Conservation (phyloP, 2,888 invertebrate genomes). For the Noctua pronuba region DNA sequence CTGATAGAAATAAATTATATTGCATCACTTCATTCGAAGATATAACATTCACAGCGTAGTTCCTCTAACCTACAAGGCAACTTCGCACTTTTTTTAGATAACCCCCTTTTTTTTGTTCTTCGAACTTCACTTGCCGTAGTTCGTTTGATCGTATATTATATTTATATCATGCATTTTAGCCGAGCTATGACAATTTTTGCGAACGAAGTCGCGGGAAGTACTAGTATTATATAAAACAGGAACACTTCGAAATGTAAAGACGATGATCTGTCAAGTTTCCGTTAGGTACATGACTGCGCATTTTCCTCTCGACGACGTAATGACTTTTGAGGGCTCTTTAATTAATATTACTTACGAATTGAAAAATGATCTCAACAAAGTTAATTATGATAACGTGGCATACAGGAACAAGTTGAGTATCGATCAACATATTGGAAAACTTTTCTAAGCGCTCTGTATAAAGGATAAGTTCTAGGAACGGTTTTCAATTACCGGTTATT, state of each 20-base stretch:
- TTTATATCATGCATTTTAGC: no score
- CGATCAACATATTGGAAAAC: conserved; percentile 20
- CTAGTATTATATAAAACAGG: conserved; percentile 6
- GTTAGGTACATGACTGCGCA: conserved; percentile 24
- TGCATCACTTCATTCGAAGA: no score
- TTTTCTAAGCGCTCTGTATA: neutral
- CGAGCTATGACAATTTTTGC: no score
- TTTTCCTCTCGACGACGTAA: conserved; percentile 9
- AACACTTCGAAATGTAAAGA: conserved; percentile 4
- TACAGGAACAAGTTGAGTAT: conserved; percentile 2
- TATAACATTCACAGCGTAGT: no score
- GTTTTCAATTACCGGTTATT: conserved; percentile 6
- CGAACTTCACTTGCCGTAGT: no score
- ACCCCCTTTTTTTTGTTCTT: no score
- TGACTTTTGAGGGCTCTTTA: conserved; percentile 37
- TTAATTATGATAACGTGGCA: conserved; percentile 33
- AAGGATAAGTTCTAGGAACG: conserved; percentile 3
- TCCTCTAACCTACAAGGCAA: no score
- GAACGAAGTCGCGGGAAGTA: no score
- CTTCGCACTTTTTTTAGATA: no score
- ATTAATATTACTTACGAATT: conserved; percentile 54
- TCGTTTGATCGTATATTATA: no score
- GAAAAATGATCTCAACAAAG: conserved; percentile 46
- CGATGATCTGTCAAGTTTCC: conserved; percentile 33
- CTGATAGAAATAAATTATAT: no score